Evolutionary conservation across 1,140 invertebrate genomes (phyloP).

Genomic region (Hylyphantes graminicola): DNA sequence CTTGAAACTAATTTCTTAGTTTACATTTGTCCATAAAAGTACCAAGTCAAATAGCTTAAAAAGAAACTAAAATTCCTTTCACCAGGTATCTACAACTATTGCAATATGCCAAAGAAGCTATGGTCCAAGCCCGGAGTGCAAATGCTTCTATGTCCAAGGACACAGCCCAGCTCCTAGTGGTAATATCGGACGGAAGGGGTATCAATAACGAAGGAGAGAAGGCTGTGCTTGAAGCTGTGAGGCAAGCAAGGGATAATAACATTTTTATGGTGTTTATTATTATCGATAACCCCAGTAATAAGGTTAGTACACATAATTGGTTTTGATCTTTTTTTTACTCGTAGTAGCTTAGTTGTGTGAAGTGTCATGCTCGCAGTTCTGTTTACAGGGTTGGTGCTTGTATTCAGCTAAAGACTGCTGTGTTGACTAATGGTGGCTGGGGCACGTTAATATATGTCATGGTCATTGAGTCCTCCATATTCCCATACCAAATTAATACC

Average conservation of each 20-base stretch:
- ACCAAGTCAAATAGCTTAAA: too few relatives aligned
- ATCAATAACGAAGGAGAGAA: constrained; percentile 87
- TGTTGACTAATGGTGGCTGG: too few relatives aligned
- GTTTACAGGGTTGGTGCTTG: too few relatives aligned
- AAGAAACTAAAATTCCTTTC: too few relatives aligned
- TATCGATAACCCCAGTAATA: constrained; percentile 91
- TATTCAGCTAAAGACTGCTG: too few relatives aligned
- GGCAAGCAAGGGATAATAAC: constrained; percentile 80
- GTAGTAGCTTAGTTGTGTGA: too few relatives aligned
- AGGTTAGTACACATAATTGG: constrained; percentile 73
- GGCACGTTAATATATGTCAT: too few relatives aligned
- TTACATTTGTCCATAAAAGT: too few relatives aligned
- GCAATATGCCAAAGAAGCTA: constrained; percentile 80
- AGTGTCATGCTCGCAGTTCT: too few relatives aligned
- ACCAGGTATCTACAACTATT: constrained; percentile 75
- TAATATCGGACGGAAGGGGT: constrained; percentile 94
- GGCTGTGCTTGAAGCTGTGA: constrained; percentile 80
- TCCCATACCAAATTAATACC: too few relatives aligned
- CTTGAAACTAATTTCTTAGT: too few relatives aligned
- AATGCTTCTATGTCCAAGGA: constrained; percentile 66
- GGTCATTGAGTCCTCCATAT: too few relatives aligned
- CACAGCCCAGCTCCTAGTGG: constrained; percentile 87
- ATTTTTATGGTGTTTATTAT: constrained; percentile 96
- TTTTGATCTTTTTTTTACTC: not conserved
- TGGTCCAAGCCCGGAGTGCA: constrained; percentile 68